Conservation (phyloP, 2,797 vertebrate species). For the Octomys mimax region DNA sequence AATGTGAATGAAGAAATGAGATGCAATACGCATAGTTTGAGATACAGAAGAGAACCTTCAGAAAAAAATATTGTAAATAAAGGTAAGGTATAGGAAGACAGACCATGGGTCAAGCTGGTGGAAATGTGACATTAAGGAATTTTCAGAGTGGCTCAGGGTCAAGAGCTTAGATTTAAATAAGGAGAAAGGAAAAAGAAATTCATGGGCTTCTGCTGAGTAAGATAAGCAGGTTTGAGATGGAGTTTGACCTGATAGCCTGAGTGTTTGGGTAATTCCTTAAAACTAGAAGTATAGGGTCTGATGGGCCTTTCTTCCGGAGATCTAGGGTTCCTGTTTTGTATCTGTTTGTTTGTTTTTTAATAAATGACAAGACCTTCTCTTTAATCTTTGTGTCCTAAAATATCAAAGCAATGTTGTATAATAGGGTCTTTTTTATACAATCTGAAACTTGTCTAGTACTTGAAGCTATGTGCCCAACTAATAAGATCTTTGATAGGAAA, state of each 20-base stretch:
- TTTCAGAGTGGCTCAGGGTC: background rate
- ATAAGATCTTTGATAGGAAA: background rate
- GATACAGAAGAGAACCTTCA: background rate
- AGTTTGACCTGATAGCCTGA: background rate
- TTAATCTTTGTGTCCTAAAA: slow-evolving; percentile 25
- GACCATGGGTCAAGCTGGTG: background rate
- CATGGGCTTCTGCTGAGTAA: background rate
- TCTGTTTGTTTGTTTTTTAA: background rate
- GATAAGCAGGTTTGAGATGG: background rate
- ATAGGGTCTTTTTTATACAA: background rate
- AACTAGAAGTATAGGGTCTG: background rate
- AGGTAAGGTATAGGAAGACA: background rate
- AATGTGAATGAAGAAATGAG: slow-evolving; percentile 5
- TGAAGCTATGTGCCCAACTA: background rate
- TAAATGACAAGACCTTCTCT: background rate
- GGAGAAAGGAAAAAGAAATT: background rate
- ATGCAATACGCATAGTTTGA: background rate
- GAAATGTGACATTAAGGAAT: background rate
- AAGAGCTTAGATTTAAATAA: background rate
- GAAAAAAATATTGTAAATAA: background rate
- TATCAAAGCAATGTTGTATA: background rate
- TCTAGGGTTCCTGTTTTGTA: background rate
- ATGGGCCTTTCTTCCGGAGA: background rate
- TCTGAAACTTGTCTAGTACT: background rate
- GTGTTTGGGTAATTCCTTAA: background rate